Evolutionary conservation across 2,888 invertebrate species (phyloP).

Genomic region (Nemapogon koenigi): DNA sequence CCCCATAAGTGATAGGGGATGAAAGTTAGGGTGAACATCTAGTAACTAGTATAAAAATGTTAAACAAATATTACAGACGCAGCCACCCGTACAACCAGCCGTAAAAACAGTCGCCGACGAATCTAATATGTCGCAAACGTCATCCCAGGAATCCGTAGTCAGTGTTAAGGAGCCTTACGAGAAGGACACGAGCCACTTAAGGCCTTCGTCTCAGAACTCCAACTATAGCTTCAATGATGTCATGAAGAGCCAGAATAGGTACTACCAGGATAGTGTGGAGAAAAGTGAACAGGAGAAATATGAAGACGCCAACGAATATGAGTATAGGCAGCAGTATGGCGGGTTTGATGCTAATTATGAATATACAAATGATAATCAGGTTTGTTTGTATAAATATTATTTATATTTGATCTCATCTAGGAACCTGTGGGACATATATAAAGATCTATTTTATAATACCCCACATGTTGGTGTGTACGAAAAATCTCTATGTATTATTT

Average conservation of each 20-base stretch:
- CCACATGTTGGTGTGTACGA: too few relatives aligned
- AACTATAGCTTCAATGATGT: constrained; percentile 49
- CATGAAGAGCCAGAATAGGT: constrained; percentile 27
- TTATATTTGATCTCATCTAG: too few relatives aligned
- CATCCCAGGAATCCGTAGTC: constrained; percentile 38
- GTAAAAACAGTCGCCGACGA: constrained; percentile 28
- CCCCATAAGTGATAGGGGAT: too few relatives aligned
- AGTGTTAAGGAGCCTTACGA: constrained; percentile 23
- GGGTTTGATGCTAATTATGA: constrained; percentile 1
- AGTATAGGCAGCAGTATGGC: constrained; percentile 12
- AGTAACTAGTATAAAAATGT: too few relatives aligned
- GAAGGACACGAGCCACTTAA: constrained; percentile 39
- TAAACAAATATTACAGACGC: too few relatives aligned
- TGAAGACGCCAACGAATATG: constrained; percentile 19
- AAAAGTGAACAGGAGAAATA: constrained; percentile 26
- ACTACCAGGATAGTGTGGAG: constrained; percentile 13
- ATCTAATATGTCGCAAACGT: constrained; percentile 31
- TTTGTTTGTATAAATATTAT: too few relatives aligned
- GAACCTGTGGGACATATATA: too few relatives aligned
- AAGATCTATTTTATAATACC: too few relatives aligned
- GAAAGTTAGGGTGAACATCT: too few relatives aligned
- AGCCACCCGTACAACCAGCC: too few relatives aligned
- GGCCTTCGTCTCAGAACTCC: constrained; percentile 45
- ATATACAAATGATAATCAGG: constrained; percentile 1
- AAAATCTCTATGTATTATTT: too few relatives aligned